A percentile compares a stretch with the other conserved stretches of the same genome.
Evolutionary conservation across 2,888 invertebrate genomes (phyloP).

Genomic region (Trachelus iudaicus): DNA sequence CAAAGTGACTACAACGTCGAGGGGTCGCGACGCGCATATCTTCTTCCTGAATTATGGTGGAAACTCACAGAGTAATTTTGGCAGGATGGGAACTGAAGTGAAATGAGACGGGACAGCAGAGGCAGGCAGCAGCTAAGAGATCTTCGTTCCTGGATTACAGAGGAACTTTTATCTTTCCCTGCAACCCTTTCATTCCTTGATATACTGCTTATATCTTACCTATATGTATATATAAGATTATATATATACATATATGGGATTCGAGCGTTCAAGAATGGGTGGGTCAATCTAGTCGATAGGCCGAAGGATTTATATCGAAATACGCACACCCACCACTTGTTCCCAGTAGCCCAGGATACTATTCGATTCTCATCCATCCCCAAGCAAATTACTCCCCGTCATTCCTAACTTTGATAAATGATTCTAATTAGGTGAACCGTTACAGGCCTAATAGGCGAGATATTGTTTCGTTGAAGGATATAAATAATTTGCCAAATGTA

Average conservation of each 20-base stretch:
- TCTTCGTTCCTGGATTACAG: not conserved
- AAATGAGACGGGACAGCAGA: not conserved
- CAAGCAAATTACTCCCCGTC: not conserved
- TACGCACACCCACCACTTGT: not conserved
- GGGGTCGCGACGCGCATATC: conserved; percentile 9
- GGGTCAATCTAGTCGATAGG: not conserved
- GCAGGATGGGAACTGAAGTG: conserved; percentile 16
- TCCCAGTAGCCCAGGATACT: not conserved
- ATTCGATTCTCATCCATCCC: not conserved
- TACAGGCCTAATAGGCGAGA: not conserved
- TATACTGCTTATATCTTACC: not conserved
- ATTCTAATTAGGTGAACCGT: not conserved
- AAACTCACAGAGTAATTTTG: conserved; percentile 29
- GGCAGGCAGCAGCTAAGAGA: not conserved
- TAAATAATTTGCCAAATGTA: not conserved
- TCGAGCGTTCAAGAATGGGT: not conserved
- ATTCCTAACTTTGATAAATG: not conserved
- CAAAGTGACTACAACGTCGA: conserved; percentile 1
- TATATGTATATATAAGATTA: too few species aligned
- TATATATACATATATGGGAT: not conserved
- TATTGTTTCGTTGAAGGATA: not conserved
- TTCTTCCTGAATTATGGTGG: conserved; percentile 28
- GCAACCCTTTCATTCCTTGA: not conserved
- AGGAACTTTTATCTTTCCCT: not conserved
- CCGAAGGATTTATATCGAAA: not conserved